Conservation (phyloP, 2,113 vertebrate genomes). For the Tachysurus fulvidraco region DNA sequence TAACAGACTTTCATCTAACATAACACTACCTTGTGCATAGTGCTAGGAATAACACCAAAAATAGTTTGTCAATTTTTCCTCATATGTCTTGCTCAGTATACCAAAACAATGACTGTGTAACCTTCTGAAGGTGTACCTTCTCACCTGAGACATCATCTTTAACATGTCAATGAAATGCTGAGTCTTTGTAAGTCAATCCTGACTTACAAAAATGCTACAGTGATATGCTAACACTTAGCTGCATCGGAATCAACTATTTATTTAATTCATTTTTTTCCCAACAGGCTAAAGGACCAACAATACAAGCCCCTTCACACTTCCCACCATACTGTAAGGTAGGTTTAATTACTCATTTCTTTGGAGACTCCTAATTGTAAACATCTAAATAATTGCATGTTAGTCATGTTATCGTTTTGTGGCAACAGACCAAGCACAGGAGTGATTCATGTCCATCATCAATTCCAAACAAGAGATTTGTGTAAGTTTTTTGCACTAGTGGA, state of each 20-base stretch:
- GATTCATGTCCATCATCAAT: conserved; percentile 11
- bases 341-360: conserved; percentile 12
- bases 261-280: background rate
- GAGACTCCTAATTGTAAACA: conserved; percentile 13
- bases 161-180: background rate
- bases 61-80: conserved; percentile 43
- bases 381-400: conserved; percentile 40
- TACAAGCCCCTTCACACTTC: background rate
- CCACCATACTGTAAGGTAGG: conserved; percentile 34
- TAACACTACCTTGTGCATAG: conserved; percentile 32
- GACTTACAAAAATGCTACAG: background rate
- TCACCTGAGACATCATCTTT: background rate
- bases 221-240: background rate
- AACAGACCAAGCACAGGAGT: conserved; percentile 5
- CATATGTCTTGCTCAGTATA: conserved; percentile 8
- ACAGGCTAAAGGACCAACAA: background rate
- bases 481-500: conserved; percentile 38
- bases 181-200: background rate
- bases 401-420: conserved; percentile 22
- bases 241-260: background rate
- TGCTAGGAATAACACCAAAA: conserved; percentile 40
- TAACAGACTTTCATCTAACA: conserved; percentile 22
- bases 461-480: conserved; percentile 39
- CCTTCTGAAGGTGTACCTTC: conserved; percentile 26
- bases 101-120: conserved; percentile 22